Conservation (phyloP, 1,140 invertebrate genomes). For the Pseudomyrmex sp. region DNA sequence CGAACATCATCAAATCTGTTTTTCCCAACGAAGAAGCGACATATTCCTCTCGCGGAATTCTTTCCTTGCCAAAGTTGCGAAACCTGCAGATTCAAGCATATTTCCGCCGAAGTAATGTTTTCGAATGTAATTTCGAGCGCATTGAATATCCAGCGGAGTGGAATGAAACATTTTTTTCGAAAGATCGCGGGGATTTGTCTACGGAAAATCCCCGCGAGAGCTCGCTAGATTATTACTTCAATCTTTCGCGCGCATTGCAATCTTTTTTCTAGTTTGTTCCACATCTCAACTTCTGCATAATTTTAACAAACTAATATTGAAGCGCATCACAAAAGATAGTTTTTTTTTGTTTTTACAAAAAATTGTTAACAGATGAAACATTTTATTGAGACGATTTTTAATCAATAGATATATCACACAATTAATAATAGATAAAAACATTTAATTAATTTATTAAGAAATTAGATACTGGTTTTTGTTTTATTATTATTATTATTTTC, state of each 20-base stretch:
- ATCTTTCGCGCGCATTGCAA: neutral
- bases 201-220: neutral
- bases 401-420: neutral
- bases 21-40: neutral
- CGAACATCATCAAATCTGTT: neutral
- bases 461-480: neutral
- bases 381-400: neutral
- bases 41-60: neutral
- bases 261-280: neutral
- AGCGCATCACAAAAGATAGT: neutral
- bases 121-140: neutral
- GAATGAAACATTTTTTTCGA: constrained; percentile 11
- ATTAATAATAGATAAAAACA: neutral
- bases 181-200: neutral
- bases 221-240: neutral
- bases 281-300: neutral
- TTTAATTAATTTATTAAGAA: neutral
- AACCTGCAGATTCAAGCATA: neutral
- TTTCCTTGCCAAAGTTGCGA: neutral
- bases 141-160: neutral
- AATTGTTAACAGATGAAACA: neutral
- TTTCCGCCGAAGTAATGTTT: neutral
- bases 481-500: no score
- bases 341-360: neutral
- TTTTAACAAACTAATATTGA: neutral